Evolutionary conservation across 37 sponge, comb jelly and placozoan genomes (phyloP).

Genomic region (Ianthella basta): DNA sequence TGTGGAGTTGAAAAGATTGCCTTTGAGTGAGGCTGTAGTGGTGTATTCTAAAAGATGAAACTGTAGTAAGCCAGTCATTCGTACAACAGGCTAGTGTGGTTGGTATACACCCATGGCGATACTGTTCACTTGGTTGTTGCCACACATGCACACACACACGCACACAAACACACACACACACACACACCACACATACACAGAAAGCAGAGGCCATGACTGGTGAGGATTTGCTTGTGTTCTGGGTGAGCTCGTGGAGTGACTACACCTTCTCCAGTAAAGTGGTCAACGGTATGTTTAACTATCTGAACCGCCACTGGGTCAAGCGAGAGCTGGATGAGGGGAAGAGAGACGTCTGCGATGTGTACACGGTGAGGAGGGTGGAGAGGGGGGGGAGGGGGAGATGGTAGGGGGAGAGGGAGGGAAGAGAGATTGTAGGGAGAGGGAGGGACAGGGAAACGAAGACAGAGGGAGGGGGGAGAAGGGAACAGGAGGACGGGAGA

Average conservation of each 20-base stretch:
- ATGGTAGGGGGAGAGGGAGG: neutral
- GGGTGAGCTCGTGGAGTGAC: conserved; percentile 89
- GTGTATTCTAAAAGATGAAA: too few species aligned
- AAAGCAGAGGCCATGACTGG: conserved; percentile 65
- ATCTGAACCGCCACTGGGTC: conserved; percentile 98
- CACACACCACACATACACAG: conserved; percentile 44
- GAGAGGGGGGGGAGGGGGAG: neutral
- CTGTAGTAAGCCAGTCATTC: too few species aligned
- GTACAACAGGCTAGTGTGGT: too few species aligned
- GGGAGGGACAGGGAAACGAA: too few species aligned
- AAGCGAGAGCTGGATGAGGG: conserved; percentile 98
- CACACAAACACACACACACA: too few species aligned
- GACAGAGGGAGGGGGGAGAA: neutral
- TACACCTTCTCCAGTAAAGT: conserved; percentile 93
- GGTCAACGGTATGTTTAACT: conserved; percentile 93
- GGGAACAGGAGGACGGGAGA: neutral
- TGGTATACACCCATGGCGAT: too few species aligned
- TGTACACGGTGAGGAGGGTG: conserved; percentile 82
- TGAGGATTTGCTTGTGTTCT: conserved; percentile 79
- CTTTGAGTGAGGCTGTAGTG: too few species aligned
- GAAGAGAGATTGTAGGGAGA: neutral
- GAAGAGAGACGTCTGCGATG: conserved; percentile 87
- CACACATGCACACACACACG: too few species aligned
- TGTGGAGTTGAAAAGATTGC: too few species aligned
- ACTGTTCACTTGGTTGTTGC: neutral